Evolutionary conservation across 2,888 invertebrate species (phyloP).

Genomic region (Acrobasis consociella): DNA sequence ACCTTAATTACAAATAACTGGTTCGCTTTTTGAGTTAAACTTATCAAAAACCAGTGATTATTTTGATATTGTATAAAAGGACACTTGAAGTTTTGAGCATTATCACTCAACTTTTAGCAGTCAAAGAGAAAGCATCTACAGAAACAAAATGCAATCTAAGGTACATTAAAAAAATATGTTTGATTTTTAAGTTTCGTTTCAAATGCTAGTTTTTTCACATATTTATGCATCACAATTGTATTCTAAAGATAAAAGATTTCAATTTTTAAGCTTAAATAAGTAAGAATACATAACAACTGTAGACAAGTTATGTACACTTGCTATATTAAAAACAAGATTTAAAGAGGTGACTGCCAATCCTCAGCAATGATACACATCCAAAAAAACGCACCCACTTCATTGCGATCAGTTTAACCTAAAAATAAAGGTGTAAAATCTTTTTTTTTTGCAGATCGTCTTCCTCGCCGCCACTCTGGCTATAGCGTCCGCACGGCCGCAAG

Average conservation of each 20-base stretch:
- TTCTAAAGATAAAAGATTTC: too few relatives aligned
- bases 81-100: not conserved
- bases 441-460: constrained; percentile 35
- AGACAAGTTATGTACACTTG: too few relatives aligned
- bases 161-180: not conserved
- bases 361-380: too few relatives aligned
- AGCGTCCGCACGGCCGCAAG: constrained; percentile 42
- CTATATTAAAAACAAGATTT: too few relatives aligned
- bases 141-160: constrained; percentile 20
- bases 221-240: too few relatives aligned
- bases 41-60: not conserved
- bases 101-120: constrained; percentile 10
- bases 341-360: too few relatives aligned
- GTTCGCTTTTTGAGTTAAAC: constrained; percentile 16
- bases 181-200: too few relatives aligned
- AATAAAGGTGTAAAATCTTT: not conserved
- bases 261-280: too few relatives aligned
- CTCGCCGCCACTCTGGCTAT: constrained; percentile 35
- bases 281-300: too few relatives aligned
- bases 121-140: constrained; percentile 13
- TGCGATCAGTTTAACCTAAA: too few relatives aligned
- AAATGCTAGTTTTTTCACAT: too few relatives aligned
- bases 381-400: too few relatives aligned
- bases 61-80: constrained; percentile 12
- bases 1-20: constrained; percentile 18